phyloP scores from a whole-genome alignment of 2,113 vertebrate genomes.

The Picathartes gymnocephalus region DNA sequence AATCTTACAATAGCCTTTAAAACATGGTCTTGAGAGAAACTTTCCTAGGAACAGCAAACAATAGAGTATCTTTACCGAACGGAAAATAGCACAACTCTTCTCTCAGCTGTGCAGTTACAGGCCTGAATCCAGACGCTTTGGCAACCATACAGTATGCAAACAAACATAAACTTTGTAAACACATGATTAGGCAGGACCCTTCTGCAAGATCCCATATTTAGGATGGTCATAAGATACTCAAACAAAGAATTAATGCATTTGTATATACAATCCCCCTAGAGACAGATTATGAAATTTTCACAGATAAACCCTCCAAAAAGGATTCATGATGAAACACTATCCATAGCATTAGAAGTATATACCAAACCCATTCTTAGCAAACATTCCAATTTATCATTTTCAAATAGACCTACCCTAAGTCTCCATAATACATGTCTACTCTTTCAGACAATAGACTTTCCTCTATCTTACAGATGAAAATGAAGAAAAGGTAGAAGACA shows the following conservation, averaged over 20 bases:
- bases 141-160: conserved; percentile 37
- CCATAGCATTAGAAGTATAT: not conserved
- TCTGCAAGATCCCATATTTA: conserved; percentile 3
- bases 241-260: conserved; percentile 57
- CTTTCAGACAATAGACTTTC: not conserved
- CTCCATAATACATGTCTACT: not conserved
- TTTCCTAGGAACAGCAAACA: not conserved
- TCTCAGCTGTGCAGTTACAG: not conserved
- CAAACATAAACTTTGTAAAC: conserved; percentile 57
- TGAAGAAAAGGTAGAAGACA: not conserved
- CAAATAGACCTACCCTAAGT: not conserved
- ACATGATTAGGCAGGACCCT: conserved; percentile 28
- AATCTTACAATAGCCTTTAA: not conserved
- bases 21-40: not conserved
- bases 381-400: not conserved
- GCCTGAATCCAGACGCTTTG: not conserved
- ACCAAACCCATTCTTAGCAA: not conserved
- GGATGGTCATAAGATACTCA: conserved; percentile 25
- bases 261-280: conserved; percentile 19
- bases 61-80: not conserved
- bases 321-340: not conserved
- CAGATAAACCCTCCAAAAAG: not conserved
- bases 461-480: not conserved
- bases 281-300: conserved; percentile 33
- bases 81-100: not conserved